phyloP scores from a whole-genome alignment of 2,797 vertebrate species.

The Yasuhikotakia modesta region DNA sequence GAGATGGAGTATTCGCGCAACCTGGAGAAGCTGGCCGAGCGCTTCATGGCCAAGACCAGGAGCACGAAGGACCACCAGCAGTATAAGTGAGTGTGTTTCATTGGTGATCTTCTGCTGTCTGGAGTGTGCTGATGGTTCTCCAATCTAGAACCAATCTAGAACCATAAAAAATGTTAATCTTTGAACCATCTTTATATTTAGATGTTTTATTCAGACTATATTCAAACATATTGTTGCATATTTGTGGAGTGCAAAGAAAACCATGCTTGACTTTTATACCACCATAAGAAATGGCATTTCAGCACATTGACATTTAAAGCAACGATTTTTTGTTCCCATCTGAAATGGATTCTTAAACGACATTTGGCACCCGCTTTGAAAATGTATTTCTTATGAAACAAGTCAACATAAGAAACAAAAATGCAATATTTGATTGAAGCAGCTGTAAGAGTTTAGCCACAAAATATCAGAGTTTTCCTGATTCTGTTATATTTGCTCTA shows the following conservation, averaged over 20 bases:
- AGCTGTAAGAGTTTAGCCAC: no score
- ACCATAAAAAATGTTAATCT: no score
- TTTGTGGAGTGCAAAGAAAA: not conserved
- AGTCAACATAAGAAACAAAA: slow-evolving; percentile 42
- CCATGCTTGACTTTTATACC: not conserved
- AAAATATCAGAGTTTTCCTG: not conserved
- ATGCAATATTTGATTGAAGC: slow-evolving; percentile 30
- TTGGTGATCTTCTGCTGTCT: not conserved
- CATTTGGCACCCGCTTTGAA: not conserved
- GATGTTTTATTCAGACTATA: not conserved
- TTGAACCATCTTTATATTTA: not conserved
- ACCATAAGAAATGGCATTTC: slow-evolving; percentile 21
- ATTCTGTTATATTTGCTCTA: not conserved
- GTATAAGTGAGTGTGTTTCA: slow-evolving; percentile 85
- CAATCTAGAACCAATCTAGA: not conserved
- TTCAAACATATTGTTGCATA: no score
- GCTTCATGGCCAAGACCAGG: slow-evolving; percentile 99
- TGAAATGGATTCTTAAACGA: slow-evolving; percentile 30
- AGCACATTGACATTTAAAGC: slow-evolving; percentile 22
- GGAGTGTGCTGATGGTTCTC: not conserved
- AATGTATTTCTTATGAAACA: slow-evolving; percentile 47
- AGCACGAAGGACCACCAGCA: slow-evolving; percentile 98
- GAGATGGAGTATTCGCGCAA: slow-evolving; percentile 98
- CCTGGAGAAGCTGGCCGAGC: slow-evolving; percentile 94
- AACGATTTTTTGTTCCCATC: not conserved